Base-by-base conservation (phyloP, 2,797 vertebrate genomes). In the Melopsittacus undulatus region DNA sequence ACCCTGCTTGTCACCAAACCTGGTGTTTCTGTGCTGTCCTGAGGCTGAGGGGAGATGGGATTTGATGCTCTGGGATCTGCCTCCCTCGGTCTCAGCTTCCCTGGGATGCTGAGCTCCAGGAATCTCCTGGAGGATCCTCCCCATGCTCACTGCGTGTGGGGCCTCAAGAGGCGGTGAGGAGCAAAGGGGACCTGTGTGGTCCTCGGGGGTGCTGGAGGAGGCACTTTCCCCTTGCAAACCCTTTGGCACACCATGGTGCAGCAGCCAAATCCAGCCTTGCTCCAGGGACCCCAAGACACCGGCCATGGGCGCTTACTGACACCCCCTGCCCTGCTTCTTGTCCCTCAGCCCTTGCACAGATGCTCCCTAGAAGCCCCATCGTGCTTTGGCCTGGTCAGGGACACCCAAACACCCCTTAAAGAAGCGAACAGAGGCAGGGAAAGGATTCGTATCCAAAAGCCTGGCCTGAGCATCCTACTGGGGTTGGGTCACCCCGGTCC, bases 391-490 rank as follows among this genome's bases (percentile, higher is more conserved):
- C 36, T 11, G 11, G 23, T 5, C 13, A 26, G n/a, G 49, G 32
- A 43, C 7, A 14, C 13, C 10, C 6, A 1, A 62, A 62, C 70
- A 13, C 1, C 13, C 23, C 70, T 30, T 3, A 16, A 43, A 63
- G 24, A 19, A 11, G 3, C 0, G 24, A 43, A 45, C 30, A 56
- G 34, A 13, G 17, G 14, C 40, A 43, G 34, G 36, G 36, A 22
- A 52, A 32, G 46, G 36, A 20, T 51, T 11, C 1, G 0, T 3
- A 30, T 12, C 49, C 1, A 0, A 45, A 5, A 0, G 11, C 24
- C 38, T 1, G 22, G 5, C 5, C 32, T 73, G 54, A 2, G 7
- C 45, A 54, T 38, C 49, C 45, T 2, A 0, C 43, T 1, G 59
- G 19, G 5, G 2, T 54, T 46, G 3, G 77, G 15, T 3, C 34